Conservation (phyloP, 2,888 invertebrate species). For the Rhingia campestris region DNA sequence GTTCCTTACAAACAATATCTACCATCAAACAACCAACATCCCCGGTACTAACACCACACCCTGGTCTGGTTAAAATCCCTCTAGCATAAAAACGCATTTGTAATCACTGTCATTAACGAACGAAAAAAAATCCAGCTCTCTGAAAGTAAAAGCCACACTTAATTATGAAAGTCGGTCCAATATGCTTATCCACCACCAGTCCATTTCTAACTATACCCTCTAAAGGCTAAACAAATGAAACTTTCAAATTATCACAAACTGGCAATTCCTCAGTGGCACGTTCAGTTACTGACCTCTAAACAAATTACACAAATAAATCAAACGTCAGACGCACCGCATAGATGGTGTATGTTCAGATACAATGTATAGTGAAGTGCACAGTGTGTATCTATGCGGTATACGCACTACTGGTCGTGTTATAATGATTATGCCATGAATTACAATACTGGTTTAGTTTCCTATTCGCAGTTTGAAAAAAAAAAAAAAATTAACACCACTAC, state of each 20-base stretch:
- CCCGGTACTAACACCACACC: no score
- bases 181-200: background rate
- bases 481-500: conserved; percentile 19
- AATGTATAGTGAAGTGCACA: background rate
- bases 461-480: conserved; percentile 35
- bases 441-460: conserved; percentile 74
- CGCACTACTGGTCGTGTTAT: conserved; percentile 66
- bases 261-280: conserved; percentile 68
- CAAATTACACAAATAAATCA: conserved; percentile 74
- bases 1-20: no score
- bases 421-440: conserved; percentile 71
- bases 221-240: conserved; percentile 43
- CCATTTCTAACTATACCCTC: conserved; percentile 13
- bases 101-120: conserved; percentile 31
- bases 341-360: conserved; percentile 19
- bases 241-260: conserved; percentile 68
- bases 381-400: conserved; percentile 25
- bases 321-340: conserved; percentile 65
- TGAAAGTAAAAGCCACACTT: conserved; percentile 52
- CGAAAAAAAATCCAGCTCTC: conserved; percentile 23
- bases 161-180: conserved; percentile 39
- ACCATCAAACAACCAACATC: no score
- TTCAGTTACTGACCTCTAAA: conserved; percentile 74
- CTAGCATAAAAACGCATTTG: conserved; percentile 36
- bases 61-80: no score